Evolutionary conservation across 2,113 vertebrate species (phyloP).

Genomic region (Nanorana parkeri): DNA sequence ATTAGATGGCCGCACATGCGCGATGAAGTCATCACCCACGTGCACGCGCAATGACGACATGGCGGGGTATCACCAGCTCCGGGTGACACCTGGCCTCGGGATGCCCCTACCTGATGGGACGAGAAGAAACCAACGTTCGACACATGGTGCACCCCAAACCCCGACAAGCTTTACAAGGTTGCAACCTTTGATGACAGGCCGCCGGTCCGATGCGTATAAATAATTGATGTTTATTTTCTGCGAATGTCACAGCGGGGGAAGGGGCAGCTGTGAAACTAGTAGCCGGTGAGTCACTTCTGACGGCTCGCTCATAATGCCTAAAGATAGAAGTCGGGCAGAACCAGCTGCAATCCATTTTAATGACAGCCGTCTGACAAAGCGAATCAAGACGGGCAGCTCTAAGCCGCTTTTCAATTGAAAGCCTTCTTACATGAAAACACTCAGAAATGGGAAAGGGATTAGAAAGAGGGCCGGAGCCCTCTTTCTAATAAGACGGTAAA

Average conservation of each 20-base stretch:
- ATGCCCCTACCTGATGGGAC: too few species aligned
- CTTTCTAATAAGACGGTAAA: slow-evolving; percentile 36
- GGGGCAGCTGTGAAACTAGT: neutral
- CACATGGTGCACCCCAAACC: too few species aligned
- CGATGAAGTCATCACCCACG: too few species aligned
- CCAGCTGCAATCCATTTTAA: slow-evolving; percentile 52
- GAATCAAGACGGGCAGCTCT: slow-evolving; percentile 53
- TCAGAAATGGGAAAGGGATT: slow-evolving; percentile 52
- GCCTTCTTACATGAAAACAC: slow-evolving; percentile 52
- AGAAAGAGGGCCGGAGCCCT: slow-evolving; percentile 5
- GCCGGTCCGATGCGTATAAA: too few species aligned
- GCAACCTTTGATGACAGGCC: too few species aligned
- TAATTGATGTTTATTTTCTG: neutral
- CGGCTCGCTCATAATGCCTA: slow-evolving; percentile 44
- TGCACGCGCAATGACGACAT: too few species aligned
- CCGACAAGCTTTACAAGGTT: too few species aligned
- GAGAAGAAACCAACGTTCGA: too few species aligned
- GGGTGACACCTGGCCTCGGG: too few species aligned
- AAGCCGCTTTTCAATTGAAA: slow-evolving; percentile 55
- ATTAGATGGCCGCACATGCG: too few species aligned
- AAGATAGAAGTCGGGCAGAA: slow-evolving; percentile 29
- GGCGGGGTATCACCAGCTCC: too few species aligned
- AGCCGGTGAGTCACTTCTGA: slow-evolving; percentile 11
- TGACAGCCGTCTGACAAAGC: slow-evolving; percentile 51
- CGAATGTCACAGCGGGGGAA: slow-evolving; percentile 3